Conservation (phyloP, 2,797 vertebrate species). For the Pangasius djambal region DNA sequence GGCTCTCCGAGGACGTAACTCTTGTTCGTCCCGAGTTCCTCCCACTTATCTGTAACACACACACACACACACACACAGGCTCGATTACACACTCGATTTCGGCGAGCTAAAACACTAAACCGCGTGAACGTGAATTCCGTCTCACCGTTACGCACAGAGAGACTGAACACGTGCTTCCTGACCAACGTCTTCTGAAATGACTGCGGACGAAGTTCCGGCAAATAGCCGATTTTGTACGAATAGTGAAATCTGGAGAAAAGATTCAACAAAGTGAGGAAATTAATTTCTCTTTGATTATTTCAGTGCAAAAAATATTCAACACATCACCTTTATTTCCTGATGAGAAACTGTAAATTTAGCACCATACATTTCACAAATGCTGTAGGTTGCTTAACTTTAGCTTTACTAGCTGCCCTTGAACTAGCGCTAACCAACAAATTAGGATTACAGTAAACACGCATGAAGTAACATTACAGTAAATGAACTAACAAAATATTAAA, state of each 20-base stretch:
- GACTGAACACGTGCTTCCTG: slow-evolving; percentile 61
- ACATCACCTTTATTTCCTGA: neutral
- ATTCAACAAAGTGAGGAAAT: neutral
- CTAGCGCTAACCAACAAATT: neutral
- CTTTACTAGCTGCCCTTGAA: neutral
- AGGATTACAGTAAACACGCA: neutral
- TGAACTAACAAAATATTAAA: neutral
- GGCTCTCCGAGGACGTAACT: slow-evolving; percentile 63
- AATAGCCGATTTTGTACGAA: slow-evolving; percentile 71
- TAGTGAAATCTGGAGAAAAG: slow-evolving; percentile 69
- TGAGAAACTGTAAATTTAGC: neutral
- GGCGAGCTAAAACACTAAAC: neutral
- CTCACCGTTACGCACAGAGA: slow-evolving; percentile 70
- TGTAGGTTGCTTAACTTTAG: neutral
- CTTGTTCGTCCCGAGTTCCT: slow-evolving; percentile 54
- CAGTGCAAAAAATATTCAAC: neutral
- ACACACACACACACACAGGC: neutral
- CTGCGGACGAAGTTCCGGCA: slow-evolving; percentile 58
- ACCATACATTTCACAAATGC: neutral
- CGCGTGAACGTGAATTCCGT: neutral
- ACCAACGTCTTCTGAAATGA: slow-evolving; percentile 63
- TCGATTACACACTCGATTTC: neutral
- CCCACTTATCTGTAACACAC: slow-evolving; percentile 62
- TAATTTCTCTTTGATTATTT: neutral
- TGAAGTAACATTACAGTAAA: neutral